phyloP scores from a whole-genome alignment of 2,113 vertebrate genomes.

The Channa argus region DNA sequence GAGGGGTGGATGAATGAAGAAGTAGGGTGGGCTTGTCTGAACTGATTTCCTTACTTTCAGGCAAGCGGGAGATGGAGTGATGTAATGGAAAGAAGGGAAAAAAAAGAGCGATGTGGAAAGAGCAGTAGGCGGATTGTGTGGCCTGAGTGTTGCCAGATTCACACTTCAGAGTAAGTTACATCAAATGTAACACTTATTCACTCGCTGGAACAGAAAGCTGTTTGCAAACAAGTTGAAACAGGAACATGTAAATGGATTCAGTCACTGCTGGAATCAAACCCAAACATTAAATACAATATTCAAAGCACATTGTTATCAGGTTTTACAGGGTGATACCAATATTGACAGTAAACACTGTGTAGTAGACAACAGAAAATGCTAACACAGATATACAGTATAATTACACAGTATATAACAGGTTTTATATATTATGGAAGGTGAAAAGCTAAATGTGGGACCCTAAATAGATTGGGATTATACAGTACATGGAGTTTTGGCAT shows the following conservation, averaged over 20 bases:
- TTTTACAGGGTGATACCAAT: too few relatives aligned
- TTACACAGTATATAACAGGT: too few relatives aligned
- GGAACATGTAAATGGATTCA: background rate
- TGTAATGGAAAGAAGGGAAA: background rate
- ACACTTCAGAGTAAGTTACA: slow-evolving; percentile 29
- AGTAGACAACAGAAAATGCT: too few relatives aligned
- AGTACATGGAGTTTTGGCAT: too few relatives aligned
- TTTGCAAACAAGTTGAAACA: slow-evolving; percentile 15
- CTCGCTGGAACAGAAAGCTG: background rate
- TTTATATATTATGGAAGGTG: too few relatives aligned
- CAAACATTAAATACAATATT: too few relatives aligned
- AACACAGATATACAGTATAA: too few relatives aligned
- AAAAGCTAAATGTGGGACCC: too few relatives aligned
- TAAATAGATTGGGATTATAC: too few relatives aligned
- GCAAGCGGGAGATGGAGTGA: slow-evolving; percentile 8
- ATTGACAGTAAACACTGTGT: too few relatives aligned
- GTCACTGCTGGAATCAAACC: background rate
- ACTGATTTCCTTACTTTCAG: slow-evolving; percentile 15
- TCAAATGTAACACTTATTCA: slow-evolving; percentile 27
- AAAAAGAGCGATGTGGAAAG: background rate
- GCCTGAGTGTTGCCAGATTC: slow-evolving; percentile 28
- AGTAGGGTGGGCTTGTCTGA: slow-evolving; percentile 13
- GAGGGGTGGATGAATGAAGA: slow-evolving; percentile 3
- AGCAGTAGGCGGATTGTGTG: slow-evolving; percentile 24
- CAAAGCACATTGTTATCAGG: too few relatives aligned